phyloP scores from a whole-genome alignment of 2,113 vertebrate genomes.

The Oryzias curvinotus region DNA sequence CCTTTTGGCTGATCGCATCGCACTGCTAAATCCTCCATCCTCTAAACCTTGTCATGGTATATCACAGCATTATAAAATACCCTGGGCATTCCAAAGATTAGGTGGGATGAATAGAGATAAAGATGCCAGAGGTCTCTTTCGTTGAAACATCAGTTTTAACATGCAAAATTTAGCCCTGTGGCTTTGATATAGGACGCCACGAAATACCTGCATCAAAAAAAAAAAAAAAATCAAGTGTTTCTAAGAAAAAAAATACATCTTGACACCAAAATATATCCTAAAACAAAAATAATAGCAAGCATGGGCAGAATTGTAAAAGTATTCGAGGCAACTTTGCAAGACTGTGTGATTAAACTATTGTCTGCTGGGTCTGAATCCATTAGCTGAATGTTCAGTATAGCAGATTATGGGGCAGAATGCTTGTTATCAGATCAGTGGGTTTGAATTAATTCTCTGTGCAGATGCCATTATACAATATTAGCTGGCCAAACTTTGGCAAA shows the following conservation, averaged over 20 bases:
- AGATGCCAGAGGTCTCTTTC: slow-evolving; percentile 51
- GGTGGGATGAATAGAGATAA: slow-evolving; percentile 59
- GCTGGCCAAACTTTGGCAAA: slow-evolving; percentile 49
- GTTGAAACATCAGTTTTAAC: slow-evolving; percentile 59
- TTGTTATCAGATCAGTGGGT: slow-evolving; percentile 67
- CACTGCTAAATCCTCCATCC: slow-evolving; percentile 52
- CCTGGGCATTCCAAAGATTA: slow-evolving; percentile 61
- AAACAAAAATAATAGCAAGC: slow-evolving; percentile 29
- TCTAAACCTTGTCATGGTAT: slow-evolving; percentile 56
- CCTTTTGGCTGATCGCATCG: slow-evolving; percentile 54
- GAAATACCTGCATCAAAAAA: slow-evolving; percentile 27
- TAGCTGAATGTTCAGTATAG: slow-evolving; percentile 25
- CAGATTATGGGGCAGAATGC: slow-evolving; percentile 44
- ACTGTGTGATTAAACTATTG: slow-evolving; percentile 36
- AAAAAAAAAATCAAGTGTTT: slow-evolving; percentile 23
- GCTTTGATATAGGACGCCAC: slow-evolving; percentile 24
- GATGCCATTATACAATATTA: slow-evolving; percentile 51
- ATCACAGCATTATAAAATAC: slow-evolving; percentile 68
- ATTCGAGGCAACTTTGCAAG: slow-evolving; percentile 23
- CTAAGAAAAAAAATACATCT: slow-evolving; percentile 36
- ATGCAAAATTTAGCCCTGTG: slow-evolving; percentile 45
- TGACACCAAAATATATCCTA: slow-evolving; percentile 41
- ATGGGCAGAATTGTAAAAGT: slow-evolving; percentile 24
- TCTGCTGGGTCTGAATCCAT: slow-evolving; percentile 23
- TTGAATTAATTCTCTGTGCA: slow-evolving; percentile 55